Base-by-base conservation (phyloP, 2,888 invertebrate species). In the Drosophila monieri region DNA sequence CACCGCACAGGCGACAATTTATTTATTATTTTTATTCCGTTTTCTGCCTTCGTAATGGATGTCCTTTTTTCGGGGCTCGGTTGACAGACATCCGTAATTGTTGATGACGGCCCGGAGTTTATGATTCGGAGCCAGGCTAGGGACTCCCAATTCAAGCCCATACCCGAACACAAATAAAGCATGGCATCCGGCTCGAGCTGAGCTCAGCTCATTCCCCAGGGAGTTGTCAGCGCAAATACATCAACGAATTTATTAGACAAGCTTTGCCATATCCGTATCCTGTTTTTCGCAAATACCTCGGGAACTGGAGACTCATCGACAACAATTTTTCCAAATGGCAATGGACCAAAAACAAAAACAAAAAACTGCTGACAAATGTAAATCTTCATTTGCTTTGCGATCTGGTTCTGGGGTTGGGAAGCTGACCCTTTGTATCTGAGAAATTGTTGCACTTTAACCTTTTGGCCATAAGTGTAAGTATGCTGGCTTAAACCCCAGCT, bases 21-120 rank as follows among this genome's bases (percentile, higher is more conserved):
- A 15, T 43, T 62, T 52, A 30, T 30, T 18, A 32, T 49, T 49
- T 32, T 32, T 32, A 10, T 49, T 49, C 14, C 32, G 12, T 48
- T 48, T 14, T 14, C 30, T 8, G 8, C 9, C 32, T 47, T 47
- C 18, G 30, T 32, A 18, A 8, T 32, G 32, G 30, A 32, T 47
- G 47, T 30, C 47, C 43, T 35, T 51, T 21, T 18, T 46, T 23
- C 15, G 23, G 6, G 44, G 30, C 53, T 44, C 9, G 62, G 44
- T 18, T 14, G 44, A 44, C 23, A 46, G 43, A 64, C 67, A 66
- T 77, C 64, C 73, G 73, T 70, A 69, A 80, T 76, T 76, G 81
- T 65, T 81, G 85, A 81, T 85, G 85, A 76, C 61, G 68, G 53
- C 85, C 71, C 81, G 73, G 68, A 71, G 51, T 74, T 67, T 69